These are phyloP conservation scores for Pteronotus mesoamericanus DNA, from an alignment of 2,797 vertebrate genomes.

Conservation along the genomic window DNA sequence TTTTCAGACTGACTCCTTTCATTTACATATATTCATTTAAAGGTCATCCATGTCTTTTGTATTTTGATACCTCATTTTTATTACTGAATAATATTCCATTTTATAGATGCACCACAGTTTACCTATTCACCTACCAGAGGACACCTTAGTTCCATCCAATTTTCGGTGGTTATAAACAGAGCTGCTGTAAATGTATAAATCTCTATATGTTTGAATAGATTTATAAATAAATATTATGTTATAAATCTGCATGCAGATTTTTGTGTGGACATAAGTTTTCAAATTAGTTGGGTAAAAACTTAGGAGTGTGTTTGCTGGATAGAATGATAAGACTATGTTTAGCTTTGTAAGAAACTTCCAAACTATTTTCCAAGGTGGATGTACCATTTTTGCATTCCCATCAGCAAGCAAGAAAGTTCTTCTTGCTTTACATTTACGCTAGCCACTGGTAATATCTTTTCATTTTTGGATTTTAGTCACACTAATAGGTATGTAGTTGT, in stretches of 20 bases:
- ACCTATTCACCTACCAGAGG: neutral
- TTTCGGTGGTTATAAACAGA: neutral
- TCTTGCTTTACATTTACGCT: neutral
- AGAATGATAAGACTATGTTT: neutral
- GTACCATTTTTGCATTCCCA: neutral
- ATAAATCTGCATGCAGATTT: neutral
- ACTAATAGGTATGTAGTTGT: neutral
- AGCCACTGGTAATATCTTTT: neutral
- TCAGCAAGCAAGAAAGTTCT: neutral
- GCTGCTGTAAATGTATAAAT: neutral
- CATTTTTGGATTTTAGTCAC: neutral
- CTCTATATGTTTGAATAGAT: neutral
- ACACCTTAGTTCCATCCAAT: neutral
- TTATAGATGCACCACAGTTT: neutral
- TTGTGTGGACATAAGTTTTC: neutral
- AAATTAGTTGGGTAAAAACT: neutral
- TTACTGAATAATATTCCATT: neutral
- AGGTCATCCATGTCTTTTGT: neutral
- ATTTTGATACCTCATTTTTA: neutral
- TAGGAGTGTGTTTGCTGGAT: neutral
- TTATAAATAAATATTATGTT: neutral
- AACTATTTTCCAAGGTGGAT: neutral
- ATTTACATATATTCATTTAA: neutral
- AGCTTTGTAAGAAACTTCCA: neutral
- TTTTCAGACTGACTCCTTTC: neutral